Evolutionary conservation across 2,797 vertebrate genomes (phyloP).

Genomic region (Alfaro cultratus): DNA sequence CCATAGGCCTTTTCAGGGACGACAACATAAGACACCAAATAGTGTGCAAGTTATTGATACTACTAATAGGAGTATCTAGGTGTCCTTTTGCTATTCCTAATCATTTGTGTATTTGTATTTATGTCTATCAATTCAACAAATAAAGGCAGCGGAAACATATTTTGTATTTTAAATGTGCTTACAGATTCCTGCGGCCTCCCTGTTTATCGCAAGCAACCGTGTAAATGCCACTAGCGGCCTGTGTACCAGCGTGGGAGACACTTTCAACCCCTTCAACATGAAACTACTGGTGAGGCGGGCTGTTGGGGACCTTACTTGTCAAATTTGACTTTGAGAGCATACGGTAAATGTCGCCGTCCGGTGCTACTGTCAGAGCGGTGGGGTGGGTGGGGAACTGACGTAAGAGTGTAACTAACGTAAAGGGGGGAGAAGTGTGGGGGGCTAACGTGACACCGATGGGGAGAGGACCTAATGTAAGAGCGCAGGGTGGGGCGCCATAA

Average conservation of each 20-base stretch:
- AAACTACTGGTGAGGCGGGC: slow-evolving; percentile 61
- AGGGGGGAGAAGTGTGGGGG: no score
- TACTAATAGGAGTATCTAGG: not conserved
- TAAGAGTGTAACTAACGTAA: no score
- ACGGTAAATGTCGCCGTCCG: no score
- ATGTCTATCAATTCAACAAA: not conserved
- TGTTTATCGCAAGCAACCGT: slow-evolving; percentile 64
- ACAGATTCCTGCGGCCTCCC: slow-evolving; percentile 54
- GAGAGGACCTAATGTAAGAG: no score
- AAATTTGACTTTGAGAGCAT: no score
- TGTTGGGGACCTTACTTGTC: no score
- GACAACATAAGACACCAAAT: not conserved
- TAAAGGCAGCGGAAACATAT: not conserved
- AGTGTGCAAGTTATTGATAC: not conserved
- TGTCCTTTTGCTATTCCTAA: not conserved
- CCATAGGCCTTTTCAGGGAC: not conserved
- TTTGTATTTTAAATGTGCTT: not conserved
- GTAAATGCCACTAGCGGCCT: not conserved
- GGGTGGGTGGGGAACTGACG: no score
- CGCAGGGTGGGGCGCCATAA: no score
- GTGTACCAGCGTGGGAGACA: slow-evolving; percentile 58
- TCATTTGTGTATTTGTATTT: not conserved
- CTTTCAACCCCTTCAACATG: slow-evolving; percentile 82
- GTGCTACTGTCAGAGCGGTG: no score
- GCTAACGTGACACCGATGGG: no score